Conservation (phyloP, 2,113 vertebrate genomes). For the Chamaea fasciata region DNA sequence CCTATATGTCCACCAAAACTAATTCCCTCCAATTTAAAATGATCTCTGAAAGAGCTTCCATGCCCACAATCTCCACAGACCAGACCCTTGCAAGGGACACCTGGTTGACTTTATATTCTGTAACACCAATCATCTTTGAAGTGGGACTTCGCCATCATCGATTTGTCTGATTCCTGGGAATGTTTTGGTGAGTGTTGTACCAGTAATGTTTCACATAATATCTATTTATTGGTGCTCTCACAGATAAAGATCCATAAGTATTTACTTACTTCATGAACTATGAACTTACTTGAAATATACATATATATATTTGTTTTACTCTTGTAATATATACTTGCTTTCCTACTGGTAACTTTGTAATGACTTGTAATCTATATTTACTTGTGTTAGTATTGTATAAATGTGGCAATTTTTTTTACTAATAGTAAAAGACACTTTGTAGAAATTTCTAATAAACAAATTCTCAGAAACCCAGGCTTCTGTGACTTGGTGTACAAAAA, state of each 20-base stretch:
- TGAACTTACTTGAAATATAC: background rate
- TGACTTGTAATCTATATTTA: background rate
- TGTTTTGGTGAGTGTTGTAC: background rate
- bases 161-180: background rate
- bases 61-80: background rate
- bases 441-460: background rate
- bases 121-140: background rate
- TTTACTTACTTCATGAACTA: background rate
- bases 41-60: background rate
- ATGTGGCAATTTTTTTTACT: background rate
- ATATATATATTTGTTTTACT: background rate
- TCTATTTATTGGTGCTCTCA: background rate
- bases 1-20: background rate
- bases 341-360: background rate
- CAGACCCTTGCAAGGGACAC: background rate
- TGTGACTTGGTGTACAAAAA: background rate
- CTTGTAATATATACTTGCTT: background rate
- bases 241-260: background rate
- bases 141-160: rapidly evolving
- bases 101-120: background rate
- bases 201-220: background rate
- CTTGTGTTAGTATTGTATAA: background rate
- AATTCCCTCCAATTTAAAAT: background rate
- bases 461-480: background rate
- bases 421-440: background rate